Conservation (phyloP, 2,797 vertebrate genomes). For the Sebastes nivosus region DNA sequence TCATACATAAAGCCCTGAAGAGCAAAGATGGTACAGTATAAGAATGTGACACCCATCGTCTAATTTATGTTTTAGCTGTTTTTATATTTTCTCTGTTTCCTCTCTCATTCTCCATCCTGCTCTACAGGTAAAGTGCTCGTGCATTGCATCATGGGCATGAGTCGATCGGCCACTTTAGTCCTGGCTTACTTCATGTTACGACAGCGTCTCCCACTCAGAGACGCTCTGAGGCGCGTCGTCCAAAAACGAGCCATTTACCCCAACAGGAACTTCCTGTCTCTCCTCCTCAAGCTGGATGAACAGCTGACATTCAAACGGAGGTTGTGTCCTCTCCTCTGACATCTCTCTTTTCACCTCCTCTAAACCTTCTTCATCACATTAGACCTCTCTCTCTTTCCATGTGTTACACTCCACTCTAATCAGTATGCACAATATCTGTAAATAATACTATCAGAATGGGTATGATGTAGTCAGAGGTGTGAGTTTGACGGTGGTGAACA, state of each 20-base stretch:
- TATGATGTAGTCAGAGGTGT: background rate
- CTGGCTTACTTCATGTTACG: slow-evolving; percentile 92
- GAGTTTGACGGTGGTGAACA: background rate
- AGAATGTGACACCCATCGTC: background rate
- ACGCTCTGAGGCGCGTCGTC: slow-evolving; percentile 85
- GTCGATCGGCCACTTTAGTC: slow-evolving; percentile 91
- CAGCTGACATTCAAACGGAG: slow-evolving; percentile 77
- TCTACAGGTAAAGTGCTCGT: slow-evolving; percentile 92
- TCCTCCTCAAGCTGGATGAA: slow-evolving; percentile 80
- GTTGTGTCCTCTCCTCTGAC: slow-evolving; percentile 83
- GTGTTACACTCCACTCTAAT: background rate
- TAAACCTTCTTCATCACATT: background rate
- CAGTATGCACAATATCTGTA: background rate
- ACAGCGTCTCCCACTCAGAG: slow-evolving; percentile 83
- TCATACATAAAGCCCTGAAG: slow-evolving; percentile 82
- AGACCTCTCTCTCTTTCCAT: background rate
- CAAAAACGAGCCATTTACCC: slow-evolving; percentile 85
- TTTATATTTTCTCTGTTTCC: background rate
- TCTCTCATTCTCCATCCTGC: slow-evolving; percentile 1
- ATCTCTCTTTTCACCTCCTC: background rate
- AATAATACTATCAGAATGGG: background rate
- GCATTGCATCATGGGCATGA: slow-evolving; percentile 96
- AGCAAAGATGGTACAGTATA: slow-evolving; percentile 78
- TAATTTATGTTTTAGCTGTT: background rate
- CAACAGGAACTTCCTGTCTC: slow-evolving; percentile 84